Base-by-base conservation (phyloP, 2,113 vertebrate species). In the Litocranius walleri region DNA sequence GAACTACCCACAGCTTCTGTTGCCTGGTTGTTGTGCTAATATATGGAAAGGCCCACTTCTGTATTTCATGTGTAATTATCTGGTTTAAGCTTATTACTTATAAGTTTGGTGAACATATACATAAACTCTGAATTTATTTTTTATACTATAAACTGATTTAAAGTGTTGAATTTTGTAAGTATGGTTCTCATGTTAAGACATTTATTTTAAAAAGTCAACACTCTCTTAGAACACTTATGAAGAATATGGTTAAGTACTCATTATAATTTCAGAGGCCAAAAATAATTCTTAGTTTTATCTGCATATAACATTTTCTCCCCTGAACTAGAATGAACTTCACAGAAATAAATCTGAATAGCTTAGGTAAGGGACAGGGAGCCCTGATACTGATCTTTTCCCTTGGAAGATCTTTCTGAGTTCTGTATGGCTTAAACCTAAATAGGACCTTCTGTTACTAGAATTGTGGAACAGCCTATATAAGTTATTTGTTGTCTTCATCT, bases 381-480 rank as follows among this genome's bases (percentile, higher is more conserved):
- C 0, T 61, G 40, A 62, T 11, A 56, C 8, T 3, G 11, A 19
- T 88, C 45, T 88, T 23, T 82, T 91, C 62, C 43, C 40, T 40
- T 88, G 50, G 50, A 13, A 80, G 12, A 27, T 11, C 11, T 95
- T 82, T 78, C n/a, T 82, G 14, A 61, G 25, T 33, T 92, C 78
- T 89, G 3, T 29, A 15, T 56, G 6, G 11, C 78, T 64, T 54
- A 80, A 97, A 67, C 14, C 29, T 2, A 88, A 43, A 67, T 2
- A 62, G 10, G 13, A n/a, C 10, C 0, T 36, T 74, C 27, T 43
- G 48, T 40, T 78, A 19, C 43, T 83, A 57, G n/a, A 5, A 94
- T 5, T 45, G 3, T 59, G 4, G n/a, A 30, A 14, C 2, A 45
- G 3, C 6, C 3, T 19, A 33, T 36, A 3, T n/a, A 7, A 29